Evolutionary conservation across 2,888 invertebrate species (phyloP), one percentile per base, ranked within the genome.

Genomic region (Zygaena filipendulae): DNA sequence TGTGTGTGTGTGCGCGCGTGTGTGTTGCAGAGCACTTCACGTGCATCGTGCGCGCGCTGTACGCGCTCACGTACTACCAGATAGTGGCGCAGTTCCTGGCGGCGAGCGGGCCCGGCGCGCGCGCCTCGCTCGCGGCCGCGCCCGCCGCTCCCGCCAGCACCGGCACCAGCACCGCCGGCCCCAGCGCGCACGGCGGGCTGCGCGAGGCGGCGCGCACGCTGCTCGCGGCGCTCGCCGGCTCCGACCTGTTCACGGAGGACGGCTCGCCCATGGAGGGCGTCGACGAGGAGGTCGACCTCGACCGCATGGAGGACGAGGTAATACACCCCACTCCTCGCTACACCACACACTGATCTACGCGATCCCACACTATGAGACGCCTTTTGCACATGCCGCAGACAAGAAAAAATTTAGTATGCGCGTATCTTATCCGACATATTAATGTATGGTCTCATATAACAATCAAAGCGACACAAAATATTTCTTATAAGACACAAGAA

Each of bases 11-110:
- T n/a, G n/a, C n/a, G n/a, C n/a, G n/a, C n/a, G n/a, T 39, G 31
- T 75, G 80, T 12, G 11, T 16, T 9, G 2, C 82, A 95, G 95
- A 89, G 27, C 94, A 94, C 61, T 95, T 92, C 72, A 90, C 90
- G 1, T 89, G 90, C 56, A 87, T 95, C 49, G 91, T 95, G 2
- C 90, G 91, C 60, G 87, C 91, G 40, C 83, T 95, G 40, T 97
- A 92, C 81, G 92, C 95, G 62, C 83, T 96, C 38, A 82, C 90
- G 35, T 95, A 92, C 75, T 90, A 95, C 64, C 95, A 96, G 83
- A 88, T 93, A 25, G 85, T 95, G 39, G 85, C 90, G 29, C 91
- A 92, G 67, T 16, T 16, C 16, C 80, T 94, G 38, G 86, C 88
- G 30, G 88, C 88, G 38, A 82, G 82, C 39, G 75, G 89, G 52